Percentiles rank a stretch among this genome's conserved stretches.
These are phyloP conservation scores for Premnoplex brunnescens DNA, from an alignment of 2,797 vertebrate species.

Conservation along the genomic window DNA sequence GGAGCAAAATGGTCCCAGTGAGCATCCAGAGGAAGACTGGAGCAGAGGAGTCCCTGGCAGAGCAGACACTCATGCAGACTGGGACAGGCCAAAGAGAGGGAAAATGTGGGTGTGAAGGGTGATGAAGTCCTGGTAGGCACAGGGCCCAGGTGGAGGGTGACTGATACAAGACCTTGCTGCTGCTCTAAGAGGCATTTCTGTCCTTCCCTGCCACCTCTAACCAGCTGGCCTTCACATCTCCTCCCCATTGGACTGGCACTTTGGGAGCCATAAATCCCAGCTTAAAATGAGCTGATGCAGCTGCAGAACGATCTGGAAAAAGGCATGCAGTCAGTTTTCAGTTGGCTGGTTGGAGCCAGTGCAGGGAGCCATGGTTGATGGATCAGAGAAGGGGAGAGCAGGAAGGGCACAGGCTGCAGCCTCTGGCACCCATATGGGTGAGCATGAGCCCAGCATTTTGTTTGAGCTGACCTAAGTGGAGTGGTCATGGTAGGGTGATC, in stretches of 20 bases:
- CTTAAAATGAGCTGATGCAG: not conserved
- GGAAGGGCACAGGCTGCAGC: not conserved
- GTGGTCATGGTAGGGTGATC: not conserved
- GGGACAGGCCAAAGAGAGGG: not conserved
- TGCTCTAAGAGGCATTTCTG: not conserved
- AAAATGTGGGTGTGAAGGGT: rapidly evolving
- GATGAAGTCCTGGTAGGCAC: not conserved
- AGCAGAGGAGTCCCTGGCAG: not conserved
- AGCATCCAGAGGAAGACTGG: not conserved
- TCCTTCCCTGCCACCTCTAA: not conserved
- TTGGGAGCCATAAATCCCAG: not conserved
- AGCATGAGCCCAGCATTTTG: not conserved
- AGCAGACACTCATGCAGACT: not conserved
- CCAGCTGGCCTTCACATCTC: not conserved
- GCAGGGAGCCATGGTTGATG: rapidly evolving
- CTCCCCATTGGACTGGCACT: not conserved
- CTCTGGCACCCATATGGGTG: not conserved
- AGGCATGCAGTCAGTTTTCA: not conserved
- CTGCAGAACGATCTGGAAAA: not conserved
- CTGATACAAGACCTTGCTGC: rapidly evolving
- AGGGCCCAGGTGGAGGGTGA: not conserved
- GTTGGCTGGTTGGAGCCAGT: not conserved
- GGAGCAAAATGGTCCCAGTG: not conserved
- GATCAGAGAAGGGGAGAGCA: not conserved
- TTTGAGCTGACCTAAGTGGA: not conserved